Evolutionary conservation across 1,140 invertebrate genomes (phyloP).

Genomic region (Melipona quadrifasciata): DNA sequence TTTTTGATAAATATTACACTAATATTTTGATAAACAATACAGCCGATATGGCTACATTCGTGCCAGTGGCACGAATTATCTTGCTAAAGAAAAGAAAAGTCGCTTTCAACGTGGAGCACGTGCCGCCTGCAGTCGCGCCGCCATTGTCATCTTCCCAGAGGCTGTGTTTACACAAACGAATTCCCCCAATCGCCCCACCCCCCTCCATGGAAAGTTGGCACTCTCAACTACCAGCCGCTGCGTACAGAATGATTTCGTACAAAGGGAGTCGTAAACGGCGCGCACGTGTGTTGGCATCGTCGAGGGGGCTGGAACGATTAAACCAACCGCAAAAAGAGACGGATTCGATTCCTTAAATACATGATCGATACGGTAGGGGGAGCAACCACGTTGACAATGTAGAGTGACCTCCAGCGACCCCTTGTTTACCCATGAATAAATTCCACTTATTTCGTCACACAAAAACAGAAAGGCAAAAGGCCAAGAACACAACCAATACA

Average conservation of each 20-base stretch:
- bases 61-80: background rate
- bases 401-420: slow-evolving; percentile 15
- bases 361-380: background rate
- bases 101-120: slow-evolving; percentile 11
- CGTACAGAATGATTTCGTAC: slow-evolving; percentile 6
- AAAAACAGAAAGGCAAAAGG: background rate
- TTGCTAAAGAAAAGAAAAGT: background rate
- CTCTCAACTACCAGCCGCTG: slow-evolving; percentile 5
- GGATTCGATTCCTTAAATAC: slow-evolving; percentile 36
- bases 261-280: slow-evolving; percentile 46
- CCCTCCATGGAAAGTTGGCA: slow-evolving; percentile 8
- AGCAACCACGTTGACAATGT: background rate
- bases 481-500: background rate
- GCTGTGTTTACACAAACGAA: slow-evolving; percentile 43
- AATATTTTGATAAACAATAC: background rate
- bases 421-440: slow-evolving; percentile 45
- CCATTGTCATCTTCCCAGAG: slow-evolving; percentile 46
- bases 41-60: background rate
- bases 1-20: background rate
- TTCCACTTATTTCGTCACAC: slow-evolving; percentile 9
- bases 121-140: slow-evolving; percentile 21
- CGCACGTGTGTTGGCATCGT: slow-evolving; percentile 39
- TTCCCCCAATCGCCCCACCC: background rate
- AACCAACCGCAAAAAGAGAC: slow-evolving; percentile 47
- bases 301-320: slow-evolving; percentile 35